Base-by-base conservation (phyloP, 1,140 invertebrate species). In the Lepidurus couesii region DNA sequence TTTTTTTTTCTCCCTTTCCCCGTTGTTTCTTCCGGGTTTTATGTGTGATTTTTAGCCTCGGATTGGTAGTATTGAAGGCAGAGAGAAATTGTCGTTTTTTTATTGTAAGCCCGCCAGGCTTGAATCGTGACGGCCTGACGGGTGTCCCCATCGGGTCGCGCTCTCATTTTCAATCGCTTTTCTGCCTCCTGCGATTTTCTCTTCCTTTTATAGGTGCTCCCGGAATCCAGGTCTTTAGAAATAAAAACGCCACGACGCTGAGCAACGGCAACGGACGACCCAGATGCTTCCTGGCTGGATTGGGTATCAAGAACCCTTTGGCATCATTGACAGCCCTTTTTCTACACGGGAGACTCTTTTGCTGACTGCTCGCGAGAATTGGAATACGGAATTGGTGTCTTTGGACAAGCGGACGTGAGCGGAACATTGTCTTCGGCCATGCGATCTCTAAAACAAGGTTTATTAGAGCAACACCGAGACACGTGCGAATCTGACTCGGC, bases 151-250 rank as follows among this genome's bases (percentile, higher is more conserved):
- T 65, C 53, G 53, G 53, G 13, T 21, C 13, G 53, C 53, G 53
- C 21, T 65, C 53, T 21, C 53, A 13, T 65, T 65, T 65, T 65
- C 53, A 65, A 65, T 65, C 53, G 53, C 53, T 65, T 65, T 65
- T 65, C 53, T 65, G 53, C 53, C 53, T 65, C 53, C 53, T 65
- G 53, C 21, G 53, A 65, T 65, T 65, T 65, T 65, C 53, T 65
- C 53, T 65, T 65, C 53, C 53, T 65, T 65, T 65, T 65, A 65
- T 65, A 21, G 13, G 53, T 16, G 21, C 53, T 65, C 16, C 16
- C 8, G 53, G 21, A 65, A 65, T 7, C 9, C 21, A 21, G 53
- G 13, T 13, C 16, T 7, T 65, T 65, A n/a, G 53, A 65, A 65
- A 65, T 21, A 65, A 21, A 21, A 65, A 65, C 53, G 53, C 53